Evolutionary conservation across 2,797 vertebrate species (phyloP).

Genomic region (Toxotes lorentzi): DNA sequence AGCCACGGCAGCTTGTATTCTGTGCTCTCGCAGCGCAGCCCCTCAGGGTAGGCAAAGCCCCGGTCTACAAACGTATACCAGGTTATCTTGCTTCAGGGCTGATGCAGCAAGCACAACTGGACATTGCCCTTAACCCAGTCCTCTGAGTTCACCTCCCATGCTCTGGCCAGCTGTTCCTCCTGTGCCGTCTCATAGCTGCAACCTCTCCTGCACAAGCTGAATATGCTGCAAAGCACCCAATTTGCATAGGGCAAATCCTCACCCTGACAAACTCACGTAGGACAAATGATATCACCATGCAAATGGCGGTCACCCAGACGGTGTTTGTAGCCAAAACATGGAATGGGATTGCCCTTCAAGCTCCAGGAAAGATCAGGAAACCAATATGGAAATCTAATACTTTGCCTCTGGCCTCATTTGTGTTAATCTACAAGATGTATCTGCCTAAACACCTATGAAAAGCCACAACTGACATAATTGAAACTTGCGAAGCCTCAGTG

Average conservation of each 20-base stretch:
- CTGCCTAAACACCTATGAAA: constrained; percentile 57
- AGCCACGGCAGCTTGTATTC: constrained; percentile 72
- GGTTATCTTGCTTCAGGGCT: constrained; percentile 62
- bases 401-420: constrained; percentile 74
- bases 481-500: constrained; percentile 5
- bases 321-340: constrained; percentile 69
- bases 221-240: neutral
- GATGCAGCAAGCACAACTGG: constrained; percentile 55
- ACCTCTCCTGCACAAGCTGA: neutral
- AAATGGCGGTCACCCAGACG: constrained; percentile 74
- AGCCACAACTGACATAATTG: constrained; percentile 46
- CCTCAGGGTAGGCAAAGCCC: constrained; percentile 64
- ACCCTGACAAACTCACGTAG: constrained; percentile 10
- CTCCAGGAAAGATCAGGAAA: constrained; percentile 62
- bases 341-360: constrained; percentile 57
- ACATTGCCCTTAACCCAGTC: constrained; percentile 51
- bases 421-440: constrained; percentile 55
- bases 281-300: constrained; percentile 71
- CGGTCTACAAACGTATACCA: constrained; percentile 32
- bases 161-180: constrained; percentile 61
- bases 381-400: constrained; percentile 75
- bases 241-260: constrained; percentile 73
- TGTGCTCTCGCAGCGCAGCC: constrained; percentile 34
- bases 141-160: constrained; percentile 10
- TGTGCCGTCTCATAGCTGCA: neutral